These are phyloP conservation scores for Hippoglossus hippoglossus DNA, from an alignment of 2,797 vertebrate species.

Conservation along the genomic window DNA sequence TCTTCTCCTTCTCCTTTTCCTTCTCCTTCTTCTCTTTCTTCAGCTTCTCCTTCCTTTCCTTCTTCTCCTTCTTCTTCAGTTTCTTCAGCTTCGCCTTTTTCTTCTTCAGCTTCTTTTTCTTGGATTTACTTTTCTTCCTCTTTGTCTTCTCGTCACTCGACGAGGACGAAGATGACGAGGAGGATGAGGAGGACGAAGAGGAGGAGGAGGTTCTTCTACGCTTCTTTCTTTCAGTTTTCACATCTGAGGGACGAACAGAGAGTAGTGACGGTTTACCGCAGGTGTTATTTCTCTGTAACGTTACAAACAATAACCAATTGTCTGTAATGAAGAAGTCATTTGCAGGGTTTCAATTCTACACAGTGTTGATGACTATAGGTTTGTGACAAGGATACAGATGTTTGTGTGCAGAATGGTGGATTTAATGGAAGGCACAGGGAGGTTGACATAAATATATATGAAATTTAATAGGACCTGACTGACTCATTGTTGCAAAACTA, in stretches of 20 bases:
- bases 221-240: conserved; percentile 82
- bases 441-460: too few relatives aligned
- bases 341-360: too few relatives aligned
- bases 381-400: too few relatives aligned
- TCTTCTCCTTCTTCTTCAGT: conserved; percentile 78
- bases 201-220: conserved; percentile 81
- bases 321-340: too few relatives aligned
- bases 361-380: too few relatives aligned
- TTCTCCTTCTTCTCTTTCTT: conserved; percentile 77
- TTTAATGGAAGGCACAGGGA: too few relatives aligned
- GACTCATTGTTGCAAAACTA: too few relatives aligned
- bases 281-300: too few relatives aligned
- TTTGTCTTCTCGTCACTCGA: conserved; percentile 80
- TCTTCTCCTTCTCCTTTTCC: conserved; percentile 69
- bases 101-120: conserved; percentile 82
- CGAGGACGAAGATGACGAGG: conserved; percentile 83
- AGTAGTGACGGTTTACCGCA: neutral
- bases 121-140: conserved; percentile 83
- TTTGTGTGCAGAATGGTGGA: too few relatives aligned
- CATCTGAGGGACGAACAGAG: conserved; percentile 70
- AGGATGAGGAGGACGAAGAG: conserved; percentile 81
- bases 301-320: too few relatives aligned
- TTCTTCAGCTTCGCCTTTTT: conserved; percentile 75
- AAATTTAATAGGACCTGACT: too few relatives aligned
- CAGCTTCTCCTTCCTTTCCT: conserved; percentile 77